Base-by-base conservation (phyloP, 2,113 vertebrate species). In the Ornithorhynchus anatinus region DNA sequence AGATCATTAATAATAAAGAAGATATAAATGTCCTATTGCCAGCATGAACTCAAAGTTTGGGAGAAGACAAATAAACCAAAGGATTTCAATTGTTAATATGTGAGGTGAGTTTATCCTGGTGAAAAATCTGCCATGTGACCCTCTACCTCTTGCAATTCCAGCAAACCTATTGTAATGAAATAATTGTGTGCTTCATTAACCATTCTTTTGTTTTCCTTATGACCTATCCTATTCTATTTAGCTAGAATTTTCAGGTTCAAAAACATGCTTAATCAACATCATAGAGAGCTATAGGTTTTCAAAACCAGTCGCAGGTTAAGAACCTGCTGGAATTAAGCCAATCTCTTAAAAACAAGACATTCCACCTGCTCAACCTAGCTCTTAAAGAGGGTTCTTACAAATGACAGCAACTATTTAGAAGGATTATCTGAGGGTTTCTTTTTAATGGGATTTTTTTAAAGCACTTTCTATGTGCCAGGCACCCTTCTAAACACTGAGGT, bases 1-100 rank as follows among this genome's bases (percentile, higher is more conserved):
- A 43, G 77, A 33, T 33, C 32, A 66, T 66, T 72, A 58, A 23
- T 54, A 79, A 75, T 79, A 77, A 23, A 69, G 61, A 72, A 79
- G 57, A 66, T n/a, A 58, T 7, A 71, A 79, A 67, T 47, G 23
- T n/a, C 15, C 52, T 15, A 17, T 7, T 59, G 23, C 8, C 50
- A 51, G 42, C 38, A 58, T 20, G 15, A 43, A 20, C 44, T 61
- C 32, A 29, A 58, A 65, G 17, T 32, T 10, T 52, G 6, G 17
- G 14, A 35, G 43, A 38, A n/a, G 15, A 64, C 39, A 73, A 67
- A 35, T 59, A 43, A 63, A 51, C 3, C 6, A 54, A 32, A 0
- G 37, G 17, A 80, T 65, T 78, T 62, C 84, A 56, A 1, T 11
- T 37, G 25, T 7, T 66, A 27, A 44, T 35, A 53, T 38, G 67